These are phyloP conservation scores for Nematostella vectensis DNA, from an alignment of 92 coral and sea anemone species.

Conservation along the genomic window DNA sequence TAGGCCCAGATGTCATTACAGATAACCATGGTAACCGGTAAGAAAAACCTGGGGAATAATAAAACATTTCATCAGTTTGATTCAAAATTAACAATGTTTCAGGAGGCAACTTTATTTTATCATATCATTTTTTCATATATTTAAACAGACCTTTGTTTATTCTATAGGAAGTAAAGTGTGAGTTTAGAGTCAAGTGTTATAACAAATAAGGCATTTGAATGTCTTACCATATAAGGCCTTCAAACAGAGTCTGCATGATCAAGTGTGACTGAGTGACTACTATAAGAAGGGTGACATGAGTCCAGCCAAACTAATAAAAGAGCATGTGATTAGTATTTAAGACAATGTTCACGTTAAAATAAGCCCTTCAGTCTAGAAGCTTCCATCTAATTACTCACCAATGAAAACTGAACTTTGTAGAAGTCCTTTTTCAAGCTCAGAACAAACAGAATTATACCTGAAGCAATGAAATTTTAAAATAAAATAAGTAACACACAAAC, in stretches of 20 bases:
- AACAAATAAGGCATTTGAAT: too few species aligned
- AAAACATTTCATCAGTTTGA: not conserved
- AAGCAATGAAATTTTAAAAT: not conserved
- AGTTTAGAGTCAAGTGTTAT: too few species aligned
- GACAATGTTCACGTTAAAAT: too few species aligned
- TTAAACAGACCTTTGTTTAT: too few species aligned
- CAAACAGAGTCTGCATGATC: conserved; percentile 93
- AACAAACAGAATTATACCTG: conserved; percentile 90
- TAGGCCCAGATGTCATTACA: conserved; percentile 98
- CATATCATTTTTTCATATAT: too few species aligned
- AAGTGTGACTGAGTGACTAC: conserved; percentile 97
- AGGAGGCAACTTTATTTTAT: too few species aligned
- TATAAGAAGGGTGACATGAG: conserved; percentile 88
- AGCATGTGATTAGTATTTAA: too few species aligned
- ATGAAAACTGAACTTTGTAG: conserved; percentile 92
- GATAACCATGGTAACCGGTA: conserved; percentile 90
- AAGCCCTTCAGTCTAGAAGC: too few species aligned
- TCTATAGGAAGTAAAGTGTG: too few species aligned
- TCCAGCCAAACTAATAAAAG: conserved; percentile 96
- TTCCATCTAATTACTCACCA: conserved; percentile 47
- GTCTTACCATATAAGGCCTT: conserved; percentile 92
- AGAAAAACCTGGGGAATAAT: conserved; percentile 59
- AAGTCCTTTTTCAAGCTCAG: conserved; percentile 81
- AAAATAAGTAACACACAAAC: too few species aligned
- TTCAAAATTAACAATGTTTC: too few species aligned